Conservation (phyloP, 2,113 vertebrate species). For the Zapornia atra region DNA sequence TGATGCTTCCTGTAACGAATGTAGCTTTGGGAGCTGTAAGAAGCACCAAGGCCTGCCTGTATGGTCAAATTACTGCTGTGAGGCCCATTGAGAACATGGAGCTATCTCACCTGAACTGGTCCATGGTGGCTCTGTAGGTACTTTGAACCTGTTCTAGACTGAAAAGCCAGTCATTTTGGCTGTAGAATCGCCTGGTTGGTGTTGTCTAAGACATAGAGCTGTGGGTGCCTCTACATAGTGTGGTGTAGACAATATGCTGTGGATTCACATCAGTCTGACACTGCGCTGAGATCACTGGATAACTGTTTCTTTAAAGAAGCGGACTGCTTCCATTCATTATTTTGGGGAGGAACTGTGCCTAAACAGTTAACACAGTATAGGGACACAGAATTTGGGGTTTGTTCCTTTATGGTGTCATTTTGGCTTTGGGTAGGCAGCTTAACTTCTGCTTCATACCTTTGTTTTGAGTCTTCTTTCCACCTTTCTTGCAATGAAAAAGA, state of each 20-base stretch:
- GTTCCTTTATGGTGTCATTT: neutral
- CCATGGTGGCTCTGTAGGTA: neutral
- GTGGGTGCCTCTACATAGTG: accelerated
- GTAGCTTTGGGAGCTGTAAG: neutral
- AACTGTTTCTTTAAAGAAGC: neutral
- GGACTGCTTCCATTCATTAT: neutral
- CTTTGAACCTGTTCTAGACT: neutral
- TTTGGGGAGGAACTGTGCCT: neutral
- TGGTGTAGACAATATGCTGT: neutral
- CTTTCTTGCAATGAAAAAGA: neutral
- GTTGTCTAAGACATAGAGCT: neutral
- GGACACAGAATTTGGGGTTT: neutral
- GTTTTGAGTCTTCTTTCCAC: neutral
- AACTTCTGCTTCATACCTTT: neutral
- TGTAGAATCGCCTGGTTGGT: neutral
- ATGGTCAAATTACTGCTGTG: neutral
- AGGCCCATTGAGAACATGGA: neutral
- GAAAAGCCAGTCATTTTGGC: neutral
- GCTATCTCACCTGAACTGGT: neutral
- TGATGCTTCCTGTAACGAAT: neutral
- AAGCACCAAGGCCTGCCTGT: neutral
- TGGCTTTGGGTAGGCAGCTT: neutral
- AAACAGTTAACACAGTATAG: neutral
- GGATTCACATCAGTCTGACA: neutral
- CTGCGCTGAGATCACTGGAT: neutral